Evolutionary conservation across 2,797 vertebrate species (phyloP), one percentile per base, ranked within the genome.

Genomic region (Tapera naevia): DNA sequence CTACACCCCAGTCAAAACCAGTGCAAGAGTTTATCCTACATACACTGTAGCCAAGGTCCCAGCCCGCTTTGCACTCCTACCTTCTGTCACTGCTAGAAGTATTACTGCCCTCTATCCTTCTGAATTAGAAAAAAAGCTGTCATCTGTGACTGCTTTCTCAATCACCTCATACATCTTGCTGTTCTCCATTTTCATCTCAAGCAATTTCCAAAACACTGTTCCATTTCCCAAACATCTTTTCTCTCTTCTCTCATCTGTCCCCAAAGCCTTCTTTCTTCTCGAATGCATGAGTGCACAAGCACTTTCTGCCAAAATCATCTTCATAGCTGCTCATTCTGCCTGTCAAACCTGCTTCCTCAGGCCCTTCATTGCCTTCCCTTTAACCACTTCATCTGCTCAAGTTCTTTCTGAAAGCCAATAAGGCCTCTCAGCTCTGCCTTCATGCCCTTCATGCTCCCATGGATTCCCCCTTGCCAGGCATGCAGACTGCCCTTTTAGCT

Each of bases 301-400:
- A 6, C 33, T 23, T 92, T 86, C 72, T 94, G 88, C 74, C 86
- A 96, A 94, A 92, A 82, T 32, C 32, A 16, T 28, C 71, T 50
- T 50, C 58, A 8, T 11, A 56, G 45, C 53, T 93, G 61, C 57
- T 89, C 10, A 6, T 65, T 64, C 51, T 88, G 33, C 60, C 64
- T 73, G 71, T 81, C 78, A 80, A 43, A 43, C 57, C 69, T 85
- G 50, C 32, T 45, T 82, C 48, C 28, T 70, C 66, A 45, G 69
- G n/a, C 57, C 56, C 30, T 89, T 39, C 43, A 2, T 32, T 88
- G 75, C 72, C 69, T 72, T 92, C 13, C 50, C n/a, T n/a, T 93
- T 66, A 76, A 9, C 43, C 22, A 70, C 54, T 32, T 84, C 64
- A 45, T 60, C 54, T 58, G 22, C 12, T 75, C 22, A 9, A 80